Conservation (phyloP, 2,888 invertebrate genomes). For the Gasteruption jaculator region DNA sequence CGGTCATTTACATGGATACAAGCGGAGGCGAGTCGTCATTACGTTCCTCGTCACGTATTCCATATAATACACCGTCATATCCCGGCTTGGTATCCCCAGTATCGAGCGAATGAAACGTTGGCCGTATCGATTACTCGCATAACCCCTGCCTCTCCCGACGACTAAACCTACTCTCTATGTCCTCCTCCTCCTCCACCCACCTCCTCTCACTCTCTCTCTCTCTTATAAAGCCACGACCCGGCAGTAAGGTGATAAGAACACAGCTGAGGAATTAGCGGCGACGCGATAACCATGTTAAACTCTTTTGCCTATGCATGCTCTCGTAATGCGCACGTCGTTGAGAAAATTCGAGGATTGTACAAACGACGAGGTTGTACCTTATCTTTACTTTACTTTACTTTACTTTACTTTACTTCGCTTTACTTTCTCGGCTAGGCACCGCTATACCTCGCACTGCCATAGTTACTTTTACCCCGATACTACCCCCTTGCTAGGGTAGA, state of each 20-base stretch:
- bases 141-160: constrained; percentile 17
- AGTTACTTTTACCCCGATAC: no score
- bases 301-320: constrained; percentile 26
- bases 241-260: constrained; percentile 35
- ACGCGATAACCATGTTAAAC: constrained; percentile 38
- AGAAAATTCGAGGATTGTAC: neutral
- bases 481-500: no score
- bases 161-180: constrained; percentile 11
- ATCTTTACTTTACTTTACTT: no score
- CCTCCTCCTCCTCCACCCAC: constrained; percentile 7
- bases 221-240: constrained; percentile 18
- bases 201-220: constrained; percentile 9
- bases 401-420: no score
- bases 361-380: no score
- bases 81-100: constrained; percentile 16
- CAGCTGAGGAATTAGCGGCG: constrained; percentile 39
- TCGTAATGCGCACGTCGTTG: neutral
- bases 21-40: no score
- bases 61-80: constrained; percentile 15
- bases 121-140: constrained; percentile 34
- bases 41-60: constrained; percentile 20
- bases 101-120: constrained; percentile 31
- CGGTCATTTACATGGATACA: no score
- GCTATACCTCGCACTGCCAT: no score
- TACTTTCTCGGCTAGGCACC: no score